A percentile compares a stretch with the other conserved stretches of the same genome.
These are phyloP conservation scores for Cryptophagus acutangulus DNA, from an alignment of 2,888 invertebrate genomes.

Conservation along the genomic window DNA sequence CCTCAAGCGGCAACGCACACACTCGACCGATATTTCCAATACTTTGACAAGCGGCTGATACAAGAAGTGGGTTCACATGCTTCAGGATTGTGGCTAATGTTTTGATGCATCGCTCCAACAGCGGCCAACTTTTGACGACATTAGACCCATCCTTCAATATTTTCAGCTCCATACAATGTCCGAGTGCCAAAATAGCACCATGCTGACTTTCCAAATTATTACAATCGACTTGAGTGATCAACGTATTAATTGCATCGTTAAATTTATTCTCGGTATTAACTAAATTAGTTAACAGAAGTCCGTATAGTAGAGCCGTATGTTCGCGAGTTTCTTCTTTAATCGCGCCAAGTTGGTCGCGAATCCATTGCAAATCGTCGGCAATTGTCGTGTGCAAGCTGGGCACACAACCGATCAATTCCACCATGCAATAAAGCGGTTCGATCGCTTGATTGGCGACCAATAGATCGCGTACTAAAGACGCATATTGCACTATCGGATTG, in stretches of 20 bases:
- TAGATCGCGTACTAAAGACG: constrained; percentile 61
- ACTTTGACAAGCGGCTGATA: constrained; percentile 65
- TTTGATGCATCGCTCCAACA: too few relatives aligned
- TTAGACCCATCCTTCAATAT: constrained; percentile 41
- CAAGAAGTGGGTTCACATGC: constrained; percentile 58
- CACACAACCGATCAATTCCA: constrained; percentile 80
- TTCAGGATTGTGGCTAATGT: constrained; percentile 64
- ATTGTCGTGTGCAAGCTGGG: constrained; percentile 65
- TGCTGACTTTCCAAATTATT: constrained; percentile 71
- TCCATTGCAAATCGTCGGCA: constrained; percentile 59
- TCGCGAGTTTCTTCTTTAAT: constrained; percentile 74
- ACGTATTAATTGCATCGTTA: constrained; percentile 53
- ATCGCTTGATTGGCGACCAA: constrained; percentile 62
- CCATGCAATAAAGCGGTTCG: constrained; percentile 67
- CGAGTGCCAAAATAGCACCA: constrained; percentile 69
- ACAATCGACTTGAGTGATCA: constrained; percentile 52
- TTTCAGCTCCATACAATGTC: constrained; percentile 66
- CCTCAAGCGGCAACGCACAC: constrained; percentile 38
- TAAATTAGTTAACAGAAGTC: constrained; percentile 58
- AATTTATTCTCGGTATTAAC: constrained; percentile 52
- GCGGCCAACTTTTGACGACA: too few relatives aligned
- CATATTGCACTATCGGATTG: constrained; percentile 62
- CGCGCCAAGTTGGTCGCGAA: constrained; percentile 58
- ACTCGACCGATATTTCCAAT: constrained; percentile 54
- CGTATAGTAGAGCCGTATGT: constrained; percentile 68